Conservation (phyloP, 2,888 invertebrate species). For the Idaea dimidiata region DNA sequence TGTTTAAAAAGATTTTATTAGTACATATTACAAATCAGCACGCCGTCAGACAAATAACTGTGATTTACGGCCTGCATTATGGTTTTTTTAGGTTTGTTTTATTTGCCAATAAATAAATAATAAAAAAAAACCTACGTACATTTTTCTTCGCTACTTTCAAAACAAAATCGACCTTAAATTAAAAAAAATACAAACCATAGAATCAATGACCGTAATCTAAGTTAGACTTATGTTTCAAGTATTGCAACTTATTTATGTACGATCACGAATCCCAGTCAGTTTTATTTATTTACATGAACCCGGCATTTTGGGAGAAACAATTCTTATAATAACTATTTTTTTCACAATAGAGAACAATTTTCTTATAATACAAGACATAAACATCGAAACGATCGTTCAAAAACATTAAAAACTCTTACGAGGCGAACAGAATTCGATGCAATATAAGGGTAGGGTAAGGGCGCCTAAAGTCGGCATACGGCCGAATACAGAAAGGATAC, state of each 20-base stretch:
- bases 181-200: not conserved
- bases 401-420: not conserved
- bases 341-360: conserved; percentile 18
- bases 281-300: conserved; percentile 46
- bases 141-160: not conserved
- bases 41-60: too few relatives aligned
- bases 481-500: too few relatives aligned
- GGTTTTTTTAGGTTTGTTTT: too few relatives aligned
- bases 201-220: not conserved
- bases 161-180: not conserved
- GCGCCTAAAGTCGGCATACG: too few relatives aligned
- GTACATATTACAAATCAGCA: too few relatives aligned
- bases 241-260: conserved; percentile 62
- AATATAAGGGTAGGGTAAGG: too few relatives aligned
- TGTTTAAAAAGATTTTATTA: not conserved
- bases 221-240: conserved; percentile 9
- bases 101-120: conserved; percentile 8
- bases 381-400: conserved; percentile 9
- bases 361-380: conserved; percentile 10
- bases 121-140: not conserved
- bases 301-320: not conserved
- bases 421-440: not conserved
- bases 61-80: too few relatives aligned
- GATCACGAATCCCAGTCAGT: conserved; percentile 67
- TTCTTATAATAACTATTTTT: not conserved